Evolutionary conservation across 2,888 invertebrate species (phyloP), one percentile per base, ranked within the genome.

Genomic region (Steromphala cineraria): DNA sequence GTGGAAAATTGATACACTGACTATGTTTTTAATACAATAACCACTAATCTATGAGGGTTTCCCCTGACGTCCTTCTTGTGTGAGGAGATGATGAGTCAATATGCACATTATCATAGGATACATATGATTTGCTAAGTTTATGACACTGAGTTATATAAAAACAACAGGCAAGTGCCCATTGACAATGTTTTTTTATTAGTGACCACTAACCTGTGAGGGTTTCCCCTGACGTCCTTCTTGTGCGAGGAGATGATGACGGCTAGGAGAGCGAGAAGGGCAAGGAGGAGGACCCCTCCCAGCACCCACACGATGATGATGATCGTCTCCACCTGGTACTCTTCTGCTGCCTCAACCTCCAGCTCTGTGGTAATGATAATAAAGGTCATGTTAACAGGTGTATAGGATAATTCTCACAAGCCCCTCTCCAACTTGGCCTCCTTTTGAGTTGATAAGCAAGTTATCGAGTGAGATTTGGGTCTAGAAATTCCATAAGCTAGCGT

Each of bases 241-340:
- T 87, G 87, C 24, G 84, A 83, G 31, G 80, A 83, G 15, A 89
- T 76, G 15, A 89, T 87, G 77, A 87, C 88, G 2, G 80, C 84
- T 24, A 89, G 82, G 13, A 89, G 76, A 1, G 88, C 81, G 15
- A 87, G 80, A 0, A 89, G 82, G 0, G 86, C 78, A 8, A 89
- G 28, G 2, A 89, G 78, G 17, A 89, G 79, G 2, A 86, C 79
- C 2, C 87, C 89, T 7, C 89, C 89, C 10, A 84, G 52, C 10
- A 83, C 84, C 88, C 88, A 89, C n/a, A 89, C 81, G 24, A 89
- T 81, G 13, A 89, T 83, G 13, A 88, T 82, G 8, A 89, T 85
- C 0, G 86, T 86, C 53, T 87, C 87, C 10, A 84, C 80, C 36
- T 79, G 40, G 55, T 82, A 75, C 52, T 85, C 84, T 19, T 81